Percentiles rank a stretch among this genome's conserved stretches.
Conservation (phyloP, 2,113 vertebrate genomes). For the Zosterops japonicus region DNA sequence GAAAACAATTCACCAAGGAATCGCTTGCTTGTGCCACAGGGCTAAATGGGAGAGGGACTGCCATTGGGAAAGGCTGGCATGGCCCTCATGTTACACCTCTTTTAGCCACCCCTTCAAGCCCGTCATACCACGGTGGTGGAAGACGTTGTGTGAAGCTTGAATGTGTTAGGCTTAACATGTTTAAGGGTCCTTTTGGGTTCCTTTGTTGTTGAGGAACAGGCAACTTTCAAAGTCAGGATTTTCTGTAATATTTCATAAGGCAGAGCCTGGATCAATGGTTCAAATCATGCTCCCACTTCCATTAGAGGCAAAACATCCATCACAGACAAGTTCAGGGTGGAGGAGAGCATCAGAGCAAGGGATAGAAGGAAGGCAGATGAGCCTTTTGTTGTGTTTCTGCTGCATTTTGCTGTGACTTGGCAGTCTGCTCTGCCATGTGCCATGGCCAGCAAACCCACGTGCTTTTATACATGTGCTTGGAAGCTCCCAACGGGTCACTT, state of each 20-base stretch:
- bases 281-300: neutral
- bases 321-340: neutral
- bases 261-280: neutral
- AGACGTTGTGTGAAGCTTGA: neutral
- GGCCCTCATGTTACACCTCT: fast-evolving
- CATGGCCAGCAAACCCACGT: fast-evolving
- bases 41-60: neutral
- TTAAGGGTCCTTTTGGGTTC: neutral
- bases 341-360: neutral
- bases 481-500: neutral
- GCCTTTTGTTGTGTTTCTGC: neutral
- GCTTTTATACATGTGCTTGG: neutral
- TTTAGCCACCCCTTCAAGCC: neutral
- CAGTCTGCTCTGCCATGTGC: fast-evolving
- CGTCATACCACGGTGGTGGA: neutral
- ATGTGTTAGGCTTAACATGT: fast-evolving
- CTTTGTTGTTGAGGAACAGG: neutral
- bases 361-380: neutral
- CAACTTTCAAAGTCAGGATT: neutral
- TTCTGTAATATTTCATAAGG: neutral
- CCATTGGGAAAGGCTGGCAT: fast-evolving
- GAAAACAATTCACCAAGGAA: neutral
- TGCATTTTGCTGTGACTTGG: neutral
- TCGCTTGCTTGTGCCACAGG: neutral
- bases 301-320: neutral